Conservation (phyloP, 1,140 invertebrate genomes). For the Drosophila azteca region DNA sequence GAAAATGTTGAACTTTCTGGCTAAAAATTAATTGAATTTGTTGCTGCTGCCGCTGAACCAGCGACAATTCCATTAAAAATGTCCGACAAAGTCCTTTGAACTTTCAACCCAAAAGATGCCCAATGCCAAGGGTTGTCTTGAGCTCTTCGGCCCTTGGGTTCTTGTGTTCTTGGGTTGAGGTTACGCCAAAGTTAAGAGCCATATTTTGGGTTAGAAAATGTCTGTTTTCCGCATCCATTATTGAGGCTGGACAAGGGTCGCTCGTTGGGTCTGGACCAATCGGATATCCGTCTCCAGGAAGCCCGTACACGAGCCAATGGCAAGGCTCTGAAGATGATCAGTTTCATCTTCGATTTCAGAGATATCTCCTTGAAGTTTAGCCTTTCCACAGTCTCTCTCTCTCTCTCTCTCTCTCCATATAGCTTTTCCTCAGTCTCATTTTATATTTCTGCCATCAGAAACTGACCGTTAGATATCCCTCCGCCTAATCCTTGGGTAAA, state of each 20-base stretch:
- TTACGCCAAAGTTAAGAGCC: conserved; percentile 31
- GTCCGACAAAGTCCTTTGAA: conserved; percentile 54
- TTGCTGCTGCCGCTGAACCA: conserved; percentile 8
- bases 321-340: neutral
- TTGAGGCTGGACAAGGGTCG: conserved; percentile 32
- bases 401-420: neutral
- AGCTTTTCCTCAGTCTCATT: no score
- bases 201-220: conserved; percentile 70
- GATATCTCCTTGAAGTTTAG: no score
- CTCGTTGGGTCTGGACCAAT: conserved; percentile 39
- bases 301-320: conserved; percentile 9
- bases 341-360: no score
- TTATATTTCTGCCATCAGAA: no score
- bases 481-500: conserved; percentile 38
- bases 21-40: conserved; percentile 73
- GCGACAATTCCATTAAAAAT: conserved; percentile 70
- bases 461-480: conserved; percentile 41
- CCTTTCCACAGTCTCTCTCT: no score
- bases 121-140: conserved; percentile 42
- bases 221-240: conserved; percentile 48
- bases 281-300: no score
- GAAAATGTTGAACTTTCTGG: conserved; percentile 68
- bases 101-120: conserved; percentile 28
- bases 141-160: no score
- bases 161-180: conserved; percentile 2